Percentiles rank a stretch among this genome's conserved stretches.
Evolutionary conservation across 2,113 vertebrate species (phyloP).

Genomic region (Trinectes maculatus): DNA sequence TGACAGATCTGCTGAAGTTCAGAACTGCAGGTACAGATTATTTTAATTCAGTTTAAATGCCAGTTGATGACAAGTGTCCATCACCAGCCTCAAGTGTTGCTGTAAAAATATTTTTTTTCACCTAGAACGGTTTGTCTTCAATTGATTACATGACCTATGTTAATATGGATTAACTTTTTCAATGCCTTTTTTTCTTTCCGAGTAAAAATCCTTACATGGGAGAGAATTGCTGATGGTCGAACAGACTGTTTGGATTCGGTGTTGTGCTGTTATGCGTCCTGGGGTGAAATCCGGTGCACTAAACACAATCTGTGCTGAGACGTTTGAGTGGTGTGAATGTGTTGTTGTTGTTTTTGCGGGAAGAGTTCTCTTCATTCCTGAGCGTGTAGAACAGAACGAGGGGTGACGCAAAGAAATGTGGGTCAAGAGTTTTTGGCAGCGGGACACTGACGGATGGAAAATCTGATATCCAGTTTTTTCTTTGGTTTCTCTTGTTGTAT

Average conservation of each 20-base stretch:
- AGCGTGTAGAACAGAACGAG: not conserved
- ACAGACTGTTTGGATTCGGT: too few species aligned
- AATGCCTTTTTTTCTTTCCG: too few species aligned
- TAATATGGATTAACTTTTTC: too few species aligned
- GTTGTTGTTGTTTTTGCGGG: not conserved
- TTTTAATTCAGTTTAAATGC: not conserved
- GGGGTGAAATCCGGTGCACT: not conserved
- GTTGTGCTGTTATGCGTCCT: not conserved
- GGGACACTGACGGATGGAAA: conserved; percentile 14
- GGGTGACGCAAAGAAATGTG: conserved; percentile 11
- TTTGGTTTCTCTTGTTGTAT: conserved; percentile 31
- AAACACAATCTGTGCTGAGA: not conserved
- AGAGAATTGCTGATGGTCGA: too few species aligned
- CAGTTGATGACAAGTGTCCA: not conserved
- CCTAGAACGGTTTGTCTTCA: too few species aligned
- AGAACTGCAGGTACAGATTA: not conserved
- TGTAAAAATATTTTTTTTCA: too few species aligned
- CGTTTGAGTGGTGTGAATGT: not conserved
- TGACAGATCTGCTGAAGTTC: not conserved
- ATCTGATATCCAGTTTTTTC: conserved; percentile 11
- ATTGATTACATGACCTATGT: too few species aligned
- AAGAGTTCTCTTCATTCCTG: not conserved
- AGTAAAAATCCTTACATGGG: too few species aligned
- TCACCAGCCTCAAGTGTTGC: not conserved
- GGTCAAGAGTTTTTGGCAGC: conserved; percentile 19